Base-by-base conservation (phyloP, 2,888 invertebrate genomes). In the Microplitis manilae region DNA sequence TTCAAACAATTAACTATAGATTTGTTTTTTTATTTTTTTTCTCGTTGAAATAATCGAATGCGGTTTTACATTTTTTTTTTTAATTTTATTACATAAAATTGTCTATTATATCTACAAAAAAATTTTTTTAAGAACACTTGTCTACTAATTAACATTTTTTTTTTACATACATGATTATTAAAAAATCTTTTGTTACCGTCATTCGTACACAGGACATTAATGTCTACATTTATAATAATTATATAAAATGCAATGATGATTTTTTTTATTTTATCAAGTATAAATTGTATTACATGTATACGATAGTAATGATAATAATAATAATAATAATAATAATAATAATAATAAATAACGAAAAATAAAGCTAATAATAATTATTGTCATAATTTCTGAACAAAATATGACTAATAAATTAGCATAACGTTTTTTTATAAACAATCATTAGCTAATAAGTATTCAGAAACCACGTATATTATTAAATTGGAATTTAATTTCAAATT, bases 201-300 rank as follows among this genome's bases (percentile, higher is more conserved):
- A 50, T 50, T 50, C 50, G 13, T 50, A 50, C 50, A 50, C 50
- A 50, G 50, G 50, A 50, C 50, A 50, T 8, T 9, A 50, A 50
- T 9, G 50, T 50, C 50, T 50, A 50, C 50, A 50, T 50, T 50
- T 50, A 50, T 50, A 50, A 50, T 50, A 50, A 70, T 59, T 59
- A 20, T 59, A 71, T 39, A 71, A 71, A 62, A 71, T 71, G 62
- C 71, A 40, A 62, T 61, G 61, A 71, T 71, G 39, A 61, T 62
- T 61, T 61, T 60, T 77, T 73, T 77, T 77, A 68, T 77, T 77
- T 62, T 13, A 50, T 50, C 50, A 77, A 77, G 68, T 77, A 77
- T 77, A 73, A 77, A 77, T 71, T 77, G 77, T 68, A 73, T 77
- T 77, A 77, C 73, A 77, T 61, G 71, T 73, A 73, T 68, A 73